Conservation (phyloP, 2,797 vertebrate species). For the Gadopsis bispinosus region DNA sequence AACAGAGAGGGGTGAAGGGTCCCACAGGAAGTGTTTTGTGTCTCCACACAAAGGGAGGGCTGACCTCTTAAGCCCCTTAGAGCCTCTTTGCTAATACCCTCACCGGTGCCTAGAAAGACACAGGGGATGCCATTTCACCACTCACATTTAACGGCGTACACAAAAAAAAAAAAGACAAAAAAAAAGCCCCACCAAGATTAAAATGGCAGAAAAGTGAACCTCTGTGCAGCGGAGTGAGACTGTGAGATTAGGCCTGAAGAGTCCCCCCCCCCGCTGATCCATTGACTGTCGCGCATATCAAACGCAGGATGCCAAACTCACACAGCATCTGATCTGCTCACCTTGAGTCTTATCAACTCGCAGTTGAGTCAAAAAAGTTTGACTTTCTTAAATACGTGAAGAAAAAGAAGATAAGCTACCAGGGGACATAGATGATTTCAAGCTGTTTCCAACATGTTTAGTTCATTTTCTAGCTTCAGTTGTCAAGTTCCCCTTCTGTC, state of each 20-base stretch:
- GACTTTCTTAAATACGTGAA: not conserved
- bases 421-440: not conserved
- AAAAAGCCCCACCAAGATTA: slow-evolving; percentile 69
- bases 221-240: slow-evolving; percentile 78
- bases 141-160: slow-evolving; percentile 78
- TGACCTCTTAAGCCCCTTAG: slow-evolving; percentile 92
- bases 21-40: slow-evolving; percentile 94
- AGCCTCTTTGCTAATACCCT: slow-evolving; percentile 90
- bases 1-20: slow-evolving; percentile 87
- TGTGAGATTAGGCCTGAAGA: slow-evolving; percentile 73
- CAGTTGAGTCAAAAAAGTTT: not conserved
- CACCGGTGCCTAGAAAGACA: slow-evolving; percentile 85
- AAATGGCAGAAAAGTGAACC: slow-evolving; percentile 80
- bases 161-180: slow-evolving; percentile 22
- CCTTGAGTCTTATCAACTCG: slow-evolving; percentile 1
- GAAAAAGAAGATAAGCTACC: not conserved
- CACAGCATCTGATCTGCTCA: slow-evolving; percentile 39
- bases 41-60: slow-evolving; percentile 88
- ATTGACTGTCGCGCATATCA: slow-evolving; percentile 69
- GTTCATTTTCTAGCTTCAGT: not conserved
- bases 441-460: not conserved
- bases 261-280: slow-evolving; percentile 63
- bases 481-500: not conserved
- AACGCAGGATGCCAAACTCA: slow-evolving; percentile 51
- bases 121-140: slow-evolving; percentile 85